These are phyloP conservation scores for Stegophylla sp. DNA, from an alignment of 2,888 invertebrate species.

Conservation along the genomic window DNA sequence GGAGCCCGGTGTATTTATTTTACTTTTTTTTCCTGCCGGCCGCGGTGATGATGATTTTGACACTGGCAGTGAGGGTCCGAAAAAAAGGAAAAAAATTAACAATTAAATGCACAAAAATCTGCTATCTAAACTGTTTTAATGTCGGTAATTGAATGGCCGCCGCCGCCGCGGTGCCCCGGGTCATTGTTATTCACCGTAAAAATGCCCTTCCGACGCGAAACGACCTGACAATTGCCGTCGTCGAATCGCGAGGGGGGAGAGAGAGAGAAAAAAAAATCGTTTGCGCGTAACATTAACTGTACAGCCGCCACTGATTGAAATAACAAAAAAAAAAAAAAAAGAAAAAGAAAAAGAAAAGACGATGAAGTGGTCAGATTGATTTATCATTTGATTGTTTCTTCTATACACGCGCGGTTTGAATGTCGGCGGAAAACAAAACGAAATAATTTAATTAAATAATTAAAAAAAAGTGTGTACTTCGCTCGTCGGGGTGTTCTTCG, in stretches of 20 bases:
- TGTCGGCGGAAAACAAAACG: neutral
- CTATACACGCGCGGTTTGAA: neutral
- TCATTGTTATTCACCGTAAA: constrained; percentile 59
- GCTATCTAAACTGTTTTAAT: constrained; percentile 57
- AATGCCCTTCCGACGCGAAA: constrained; percentile 53
- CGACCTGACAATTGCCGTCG: constrained; percentile 54
- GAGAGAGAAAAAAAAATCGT: constrained; percentile 21
- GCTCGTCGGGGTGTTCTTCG: too few relatives aligned
- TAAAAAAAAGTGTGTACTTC: too few relatives aligned
- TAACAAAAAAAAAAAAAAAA: constrained; percentile 36
- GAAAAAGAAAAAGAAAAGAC: constrained; percentile 16
- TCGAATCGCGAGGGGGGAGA: constrained; percentile 29
- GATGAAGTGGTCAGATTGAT: constrained; percentile 4
- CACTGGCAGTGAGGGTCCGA: constrained; percentile 12
- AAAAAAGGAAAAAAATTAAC: constrained; percentile 19
- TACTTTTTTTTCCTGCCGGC: too few relatives aligned
- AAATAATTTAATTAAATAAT: neutral
- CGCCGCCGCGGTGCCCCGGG: constrained; percentile 32
- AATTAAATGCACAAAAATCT: constrained; percentile 57
- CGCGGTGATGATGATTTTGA: constrained; percentile 55
- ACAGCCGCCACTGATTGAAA: constrained; percentile 33
- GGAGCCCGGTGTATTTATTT: constrained; percentile 10
- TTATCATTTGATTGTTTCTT: neutral
- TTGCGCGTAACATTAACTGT: constrained; percentile 44
- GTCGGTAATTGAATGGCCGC: constrained; percentile 54